phyloP scores from a whole-genome alignment of 2,888 invertebrate species.

The Tromatobia lineatoria region DNA sequence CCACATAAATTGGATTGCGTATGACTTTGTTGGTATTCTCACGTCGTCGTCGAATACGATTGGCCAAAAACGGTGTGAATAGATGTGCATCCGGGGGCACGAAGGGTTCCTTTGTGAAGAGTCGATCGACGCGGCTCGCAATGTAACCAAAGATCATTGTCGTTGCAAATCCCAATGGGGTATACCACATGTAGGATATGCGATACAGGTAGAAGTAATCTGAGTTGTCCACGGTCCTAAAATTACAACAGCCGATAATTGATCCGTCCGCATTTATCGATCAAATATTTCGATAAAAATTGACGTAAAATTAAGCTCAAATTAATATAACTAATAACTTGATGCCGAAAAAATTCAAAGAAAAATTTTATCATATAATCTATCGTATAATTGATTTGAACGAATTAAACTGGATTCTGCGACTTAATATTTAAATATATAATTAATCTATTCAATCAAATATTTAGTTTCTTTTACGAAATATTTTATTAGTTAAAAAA shows the following conservation, averaged over 20 bases:
- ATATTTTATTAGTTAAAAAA: no score
- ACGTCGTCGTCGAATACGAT: conserved; percentile 82
- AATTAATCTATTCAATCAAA: no score
- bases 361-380: no score
- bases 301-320: no score
- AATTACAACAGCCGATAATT: conserved; percentile 50
- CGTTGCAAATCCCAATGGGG: conserved; percentile 86
- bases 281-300: conserved; percentile 87
- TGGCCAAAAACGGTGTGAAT: conserved; percentile 87
- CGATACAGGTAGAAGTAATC: conserved; percentile 89
- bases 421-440: no score
- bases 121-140: conserved; percentile 71
- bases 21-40: conserved; percentile 43
- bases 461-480: no score
- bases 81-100: conserved; percentile 87
- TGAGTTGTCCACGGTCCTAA: conserved; percentile 57
- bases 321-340: no score
- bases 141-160: conserved; percentile 87
- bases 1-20: not conserved
- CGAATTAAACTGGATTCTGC: no score
- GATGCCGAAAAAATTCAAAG: no score
- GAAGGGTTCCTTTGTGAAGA: conserved; percentile 78
- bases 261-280: conserved; percentile 90
- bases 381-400: no score
- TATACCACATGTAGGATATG: conserved; percentile 92